Base-by-base conservation (phyloP, 2,113 vertebrate species). In the Pheucticus melanocephalus region DNA sequence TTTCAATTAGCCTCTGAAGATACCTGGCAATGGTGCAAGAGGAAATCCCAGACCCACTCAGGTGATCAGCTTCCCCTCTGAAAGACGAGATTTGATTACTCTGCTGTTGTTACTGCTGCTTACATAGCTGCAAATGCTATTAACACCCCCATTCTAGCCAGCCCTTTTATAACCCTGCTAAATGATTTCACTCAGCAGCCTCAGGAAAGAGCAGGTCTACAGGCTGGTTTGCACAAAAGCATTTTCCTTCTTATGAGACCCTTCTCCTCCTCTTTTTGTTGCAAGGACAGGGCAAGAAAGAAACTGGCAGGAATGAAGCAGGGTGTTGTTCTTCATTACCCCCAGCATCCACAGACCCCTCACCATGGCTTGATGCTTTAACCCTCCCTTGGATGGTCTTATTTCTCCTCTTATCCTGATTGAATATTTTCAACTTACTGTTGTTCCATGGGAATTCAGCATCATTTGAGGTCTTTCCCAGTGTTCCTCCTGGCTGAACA, bases 81-180 rank as follows among this genome's bases (percentile, higher is more conserved):
- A 77, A 87, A 63, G 81, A 64, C 1, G 28, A 68, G 88, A 86
- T 94, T 82, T 86, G 79, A 96, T 91, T 82, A 82, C 59, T 47
- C 30, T n/a, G 35, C 69, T 65, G 48, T 57, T 86, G 72, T 89
- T 82, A 24, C 66, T 91, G 87, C 76, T 82, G 70, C 89, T 89
- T 89, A 65, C 82, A 85, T 85, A 82, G 84, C 89, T 95, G 90
- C 70, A 90, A 97, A 94, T 71, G 59, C 82, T 86, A 90, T 92
- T 88, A 94, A 82, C 6, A 3, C 44, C 79, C 85, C 45, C 28
- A 53, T 17, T 53, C 28, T n/a, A 54, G 16, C 66, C 78, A 85
- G 50, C n/a, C 66, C 42, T 90, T 77, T 25, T 57, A 81, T 51
- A 95, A 68, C 21, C n/a, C 40, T 76, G 91, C 66, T 88, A 39